Evolutionary conservation across 2,888 invertebrate genomes (phyloP).

Genomic region (Cheilosia scutellata): DNA sequence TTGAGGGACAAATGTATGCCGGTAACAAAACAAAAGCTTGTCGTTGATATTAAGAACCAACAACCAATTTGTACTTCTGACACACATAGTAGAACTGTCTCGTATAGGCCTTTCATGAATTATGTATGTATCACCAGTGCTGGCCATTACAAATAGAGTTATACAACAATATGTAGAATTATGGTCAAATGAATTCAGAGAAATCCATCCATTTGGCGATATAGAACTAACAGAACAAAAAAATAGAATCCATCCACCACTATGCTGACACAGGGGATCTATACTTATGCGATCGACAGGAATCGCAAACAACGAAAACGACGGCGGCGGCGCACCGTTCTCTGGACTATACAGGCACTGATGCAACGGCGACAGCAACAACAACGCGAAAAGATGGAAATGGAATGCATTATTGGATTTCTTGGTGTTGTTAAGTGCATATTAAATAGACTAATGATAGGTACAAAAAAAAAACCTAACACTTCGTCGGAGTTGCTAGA

Average conservation of each 20-base stretch:
- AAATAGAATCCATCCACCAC: constrained; percentile 39
- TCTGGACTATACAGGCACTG: constrained; percentile 1
- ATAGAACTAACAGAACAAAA: constrained; percentile 44
- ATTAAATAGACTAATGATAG: constrained; percentile 76
- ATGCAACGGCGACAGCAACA: constrained; percentile 12
- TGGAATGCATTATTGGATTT: constrained; percentile 76
- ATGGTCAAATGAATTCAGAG: constrained; percentile 74
- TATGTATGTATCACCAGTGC: constrained; percentile 54
- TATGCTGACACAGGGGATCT: constrained; percentile 9
- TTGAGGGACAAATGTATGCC: too few species aligned
- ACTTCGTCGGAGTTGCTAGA: constrained; percentile 62
- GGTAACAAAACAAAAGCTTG: too few species aligned
- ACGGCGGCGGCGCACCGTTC: constrained; percentile 5
- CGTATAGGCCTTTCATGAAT: constrained; percentile 51
- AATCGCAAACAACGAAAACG: constrained; percentile 22
- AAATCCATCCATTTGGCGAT: constrained; percentile 61
- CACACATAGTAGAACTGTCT: constrained; percentile 26
- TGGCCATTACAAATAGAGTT: constrained; percentile 70
- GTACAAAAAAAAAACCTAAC: constrained; percentile 51
- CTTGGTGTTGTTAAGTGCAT: constrained; percentile 76
- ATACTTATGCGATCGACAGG: constrained; percentile 1
- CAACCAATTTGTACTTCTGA: neutral
- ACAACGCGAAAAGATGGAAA: constrained; percentile 63
- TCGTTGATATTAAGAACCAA: too few species aligned
- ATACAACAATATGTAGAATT: constrained; percentile 72